Conservation (phyloP, 2,888 invertebrate genomes). For the Cerastis rubricosa region DNA sequence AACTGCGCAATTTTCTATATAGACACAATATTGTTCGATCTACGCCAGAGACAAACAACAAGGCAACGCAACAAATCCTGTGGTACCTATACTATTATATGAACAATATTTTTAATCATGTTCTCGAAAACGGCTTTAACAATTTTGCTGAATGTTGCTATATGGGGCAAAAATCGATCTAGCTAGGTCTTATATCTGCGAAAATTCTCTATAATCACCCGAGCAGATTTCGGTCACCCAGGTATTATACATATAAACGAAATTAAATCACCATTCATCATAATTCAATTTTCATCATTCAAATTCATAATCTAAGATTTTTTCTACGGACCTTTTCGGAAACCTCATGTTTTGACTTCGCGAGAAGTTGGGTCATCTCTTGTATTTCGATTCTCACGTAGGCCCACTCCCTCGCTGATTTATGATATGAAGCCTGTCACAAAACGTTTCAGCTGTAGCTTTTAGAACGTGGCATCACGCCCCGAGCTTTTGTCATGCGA, state of each 20-base stretch:
- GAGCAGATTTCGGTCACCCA: too few species aligned
- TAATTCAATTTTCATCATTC: background rate
- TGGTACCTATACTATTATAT: too few species aligned
- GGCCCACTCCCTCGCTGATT: slow-evolving; percentile 73
- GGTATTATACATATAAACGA: background rate
- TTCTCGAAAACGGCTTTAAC: too few species aligned
- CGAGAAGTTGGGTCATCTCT: slow-evolving; percentile 77
- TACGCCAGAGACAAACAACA: too few species aligned
- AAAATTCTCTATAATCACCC: too few species aligned
- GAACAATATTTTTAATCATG: too few species aligned
- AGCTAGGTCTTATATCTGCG: too few species aligned
- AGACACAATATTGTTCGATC: background rate
- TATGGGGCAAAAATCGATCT: too few species aligned
- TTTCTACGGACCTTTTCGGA: slow-evolving; percentile 37
- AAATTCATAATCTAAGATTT: slow-evolving; percentile 13
- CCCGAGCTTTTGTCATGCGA: slow-evolving; percentile 67
- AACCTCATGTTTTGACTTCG: slow-evolving; percentile 67
- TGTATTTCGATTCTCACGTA: slow-evolving; percentile 74
- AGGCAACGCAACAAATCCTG: background rate
- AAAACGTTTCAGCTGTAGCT: slow-evolving; percentile 64
- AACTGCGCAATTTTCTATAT: background rate
- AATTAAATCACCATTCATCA: slow-evolving; percentile 1
- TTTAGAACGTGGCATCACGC: slow-evolving; percentile 71
- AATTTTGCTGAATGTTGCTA: too few species aligned
- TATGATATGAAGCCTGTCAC: slow-evolving; percentile 71